These are phyloP conservation scores for Xenops minutus DNA, from an alignment of 2,797 vertebrate genomes.

Conservation along the genomic window DNA sequence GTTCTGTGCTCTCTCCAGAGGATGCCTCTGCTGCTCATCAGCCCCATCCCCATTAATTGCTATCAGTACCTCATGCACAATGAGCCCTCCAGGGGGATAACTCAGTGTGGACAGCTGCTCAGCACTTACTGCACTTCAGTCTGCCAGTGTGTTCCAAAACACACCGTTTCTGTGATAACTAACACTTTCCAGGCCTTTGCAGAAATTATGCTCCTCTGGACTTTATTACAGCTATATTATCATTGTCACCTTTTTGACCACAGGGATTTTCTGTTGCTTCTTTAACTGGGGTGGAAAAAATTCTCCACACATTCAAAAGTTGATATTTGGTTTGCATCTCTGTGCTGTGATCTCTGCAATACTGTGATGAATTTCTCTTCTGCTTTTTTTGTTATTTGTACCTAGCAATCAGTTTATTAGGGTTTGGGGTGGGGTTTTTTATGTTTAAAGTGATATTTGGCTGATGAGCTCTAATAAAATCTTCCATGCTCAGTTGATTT, in stretches of 20 bases:
- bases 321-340: background rate
- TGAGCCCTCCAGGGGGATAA: background rate
- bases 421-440: background rate
- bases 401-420: background rate
- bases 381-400: background rate
- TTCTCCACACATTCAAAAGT: background rate
- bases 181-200: background rate
- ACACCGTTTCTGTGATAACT: background rate
- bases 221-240: background rate
- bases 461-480: background rate
- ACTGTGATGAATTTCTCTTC: background rate
- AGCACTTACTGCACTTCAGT: background rate
- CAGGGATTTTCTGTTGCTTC: background rate
- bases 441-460: background rate
- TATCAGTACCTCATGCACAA: background rate
- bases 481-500: background rate
- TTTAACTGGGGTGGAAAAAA: background rate
- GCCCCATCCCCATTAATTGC: background rate
- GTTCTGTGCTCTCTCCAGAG: background rate
- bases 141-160: background rate
- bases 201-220: background rate
- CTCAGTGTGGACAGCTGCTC: background rate
- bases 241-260: background rate
- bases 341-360: background rate
- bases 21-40: background rate